Evolutionary conservation across 2,797 vertebrate species (phyloP), one percentile per base, ranked within the genome.

Genomic region (Anas georgica): DNA sequence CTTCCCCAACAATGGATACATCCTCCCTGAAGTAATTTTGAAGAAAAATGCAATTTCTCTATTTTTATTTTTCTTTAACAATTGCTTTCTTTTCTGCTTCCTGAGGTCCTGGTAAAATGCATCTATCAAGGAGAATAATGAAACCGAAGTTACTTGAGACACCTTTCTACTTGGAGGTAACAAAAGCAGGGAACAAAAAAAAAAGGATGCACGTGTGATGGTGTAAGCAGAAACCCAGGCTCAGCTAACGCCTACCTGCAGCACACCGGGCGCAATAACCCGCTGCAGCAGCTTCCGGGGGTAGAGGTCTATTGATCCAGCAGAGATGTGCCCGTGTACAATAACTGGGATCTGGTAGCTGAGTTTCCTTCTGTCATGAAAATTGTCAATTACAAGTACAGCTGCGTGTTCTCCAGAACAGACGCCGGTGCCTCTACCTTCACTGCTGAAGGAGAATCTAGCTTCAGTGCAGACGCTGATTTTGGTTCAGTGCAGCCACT

Each of bases 321-420:
- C 0, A 62, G 62, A 78, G 72, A 72, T 41, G 76, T 78, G 67
- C 63, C 69, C 46, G 26, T 5, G 46, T 69, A 63, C 78, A 55
- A 60, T 2, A 80, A 81, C 73, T 81, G 69, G 58, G 62, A 73
- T 66, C 39, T 81, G 84, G 76, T 45, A 60, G 55, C 69, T 75
- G 39, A 39, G 52, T n/a, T 80, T 33, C 67, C 43, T 86, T 74
- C 39, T 64, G 55, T 20, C 23, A 26, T 12, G 60, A 79, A 70
- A 78, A 67, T 46, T 73, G 77, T 35, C 59, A 79, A 56, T 84
- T 37, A 55, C 0, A 1, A 0, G 0, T 29, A 28, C 33, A 69
- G 58, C 83, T 16, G 33, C 26, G 17, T 2, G 0, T 37, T 76
- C 79, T 59, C 59, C 74, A 62, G 46, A 76, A 48, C 52, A n/a